These are phyloP conservation scores for Bugulina stolonifera DNA, from an alignment of 2,888 invertebrate genomes.

Conservation along the genomic window DNA sequence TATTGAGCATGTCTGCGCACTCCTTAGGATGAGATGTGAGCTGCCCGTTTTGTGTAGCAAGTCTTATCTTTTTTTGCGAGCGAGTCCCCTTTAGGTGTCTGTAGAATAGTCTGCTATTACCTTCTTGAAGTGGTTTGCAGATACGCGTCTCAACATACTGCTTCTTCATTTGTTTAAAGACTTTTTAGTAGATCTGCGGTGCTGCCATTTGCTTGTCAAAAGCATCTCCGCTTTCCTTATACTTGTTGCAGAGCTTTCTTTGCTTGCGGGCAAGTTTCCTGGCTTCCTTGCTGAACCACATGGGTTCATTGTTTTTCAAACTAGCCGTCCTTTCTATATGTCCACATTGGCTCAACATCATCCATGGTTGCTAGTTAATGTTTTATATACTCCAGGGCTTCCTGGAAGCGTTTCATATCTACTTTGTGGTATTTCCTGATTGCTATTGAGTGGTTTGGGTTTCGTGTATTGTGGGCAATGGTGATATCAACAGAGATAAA, in stretches of 20 bases:
- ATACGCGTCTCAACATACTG: neutral
- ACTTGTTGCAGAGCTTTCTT: neutral
- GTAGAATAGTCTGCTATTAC: neutral
- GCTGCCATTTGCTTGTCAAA: neutral
- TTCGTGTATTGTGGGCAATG: neutral
- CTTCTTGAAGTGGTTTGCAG: neutral
- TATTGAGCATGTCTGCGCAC: neutral
- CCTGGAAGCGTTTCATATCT: neutral
- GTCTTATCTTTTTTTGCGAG: neutral
- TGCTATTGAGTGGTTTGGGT: neutral
- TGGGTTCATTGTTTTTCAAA: neutral
- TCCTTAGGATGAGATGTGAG: neutral
- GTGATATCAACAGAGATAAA: neutral
- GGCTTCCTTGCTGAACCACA: neutral
- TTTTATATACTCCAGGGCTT: neutral
- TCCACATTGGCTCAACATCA: slow-evolving; percentile 1
- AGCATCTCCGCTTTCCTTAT: neutral
- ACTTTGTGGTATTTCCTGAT: neutral
- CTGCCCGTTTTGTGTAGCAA: neutral
- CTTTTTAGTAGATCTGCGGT: neutral
- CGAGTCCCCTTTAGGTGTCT: neutral
- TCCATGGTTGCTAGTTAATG: neutral
- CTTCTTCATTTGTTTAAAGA: neutral
- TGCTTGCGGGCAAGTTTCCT: neutral
- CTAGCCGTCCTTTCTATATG: neutral